phyloP scores from a whole-genome alignment of 2,113 vertebrate genomes.

The Elachura formosa region DNA sequence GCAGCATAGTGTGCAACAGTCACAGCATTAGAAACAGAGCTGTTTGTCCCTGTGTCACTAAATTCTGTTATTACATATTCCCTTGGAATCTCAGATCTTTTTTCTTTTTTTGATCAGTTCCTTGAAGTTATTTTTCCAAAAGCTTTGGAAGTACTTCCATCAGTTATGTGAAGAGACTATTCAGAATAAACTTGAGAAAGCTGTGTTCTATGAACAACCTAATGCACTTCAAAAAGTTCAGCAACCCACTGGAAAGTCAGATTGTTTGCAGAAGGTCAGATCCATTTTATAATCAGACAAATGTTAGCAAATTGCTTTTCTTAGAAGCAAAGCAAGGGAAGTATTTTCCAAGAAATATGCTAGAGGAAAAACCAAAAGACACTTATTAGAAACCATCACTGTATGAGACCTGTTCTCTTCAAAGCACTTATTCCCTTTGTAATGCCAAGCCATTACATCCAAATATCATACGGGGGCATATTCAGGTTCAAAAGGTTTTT shows the following conservation, averaged over 20 bases:
- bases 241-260: rapidly evolving
- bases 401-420: neutral
- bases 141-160: neutral
- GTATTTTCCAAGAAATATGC: neutral
- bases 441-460: neutral
- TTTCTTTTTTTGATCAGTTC: neutral
- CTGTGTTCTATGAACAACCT: neutral
- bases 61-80: neutral
- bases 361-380: neutral
- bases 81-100: neutral
- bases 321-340: neutral
- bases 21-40: neutral
- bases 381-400: neutral
- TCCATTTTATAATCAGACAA: neutral
- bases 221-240: neutral
- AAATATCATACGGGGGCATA: neutral
- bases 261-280: constrained; percentile 9
- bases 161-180: neutral
- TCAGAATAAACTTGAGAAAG: neutral
- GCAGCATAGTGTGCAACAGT: neutral
- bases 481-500: neutral
- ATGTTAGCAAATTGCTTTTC: neutral
- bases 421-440: neutral
- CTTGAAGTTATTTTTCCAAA: neutral
- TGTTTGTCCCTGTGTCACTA: neutral